These are phyloP conservation scores for Amniataba percoides DNA, from an alignment of 2,797 vertebrate species.

Conservation along the genomic window DNA sequence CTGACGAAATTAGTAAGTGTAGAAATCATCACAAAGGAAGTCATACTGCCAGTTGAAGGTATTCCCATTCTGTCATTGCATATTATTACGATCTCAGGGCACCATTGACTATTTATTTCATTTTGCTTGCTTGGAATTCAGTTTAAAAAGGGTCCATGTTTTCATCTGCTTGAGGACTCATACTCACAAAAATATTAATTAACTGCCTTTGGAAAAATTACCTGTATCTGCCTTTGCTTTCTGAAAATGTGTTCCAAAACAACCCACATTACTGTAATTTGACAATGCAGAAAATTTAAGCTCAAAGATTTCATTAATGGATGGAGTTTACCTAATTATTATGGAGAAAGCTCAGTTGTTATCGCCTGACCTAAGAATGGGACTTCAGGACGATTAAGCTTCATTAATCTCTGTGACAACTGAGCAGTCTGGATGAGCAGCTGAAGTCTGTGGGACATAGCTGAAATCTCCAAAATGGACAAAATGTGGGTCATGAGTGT, in stretches of 20 bases:
- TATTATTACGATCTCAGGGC: conserved; percentile 19
- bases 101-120: background rate
- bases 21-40: conserved; percentile 20
- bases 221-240: no score
- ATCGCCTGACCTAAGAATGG: background rate
- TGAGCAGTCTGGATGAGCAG: no score
- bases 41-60: background rate
- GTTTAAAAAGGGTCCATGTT: background rate
- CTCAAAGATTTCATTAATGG: background rate
- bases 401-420: no score
- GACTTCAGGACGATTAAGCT: background rate
- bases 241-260: background rate
- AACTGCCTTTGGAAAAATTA: no score
- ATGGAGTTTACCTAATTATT: background rate
- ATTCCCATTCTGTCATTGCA: background rate
- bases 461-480: background rate
- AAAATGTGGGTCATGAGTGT: background rate
- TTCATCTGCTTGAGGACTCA: background rate
- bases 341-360: background rate
- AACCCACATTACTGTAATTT: background rate
- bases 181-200: background rate
- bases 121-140: conserved; percentile 1
- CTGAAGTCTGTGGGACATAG: background rate
- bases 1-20: conserved; percentile 23
- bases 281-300: no score